Base-by-base conservation (phyloP, 2,113 vertebrate genomes). In the Rhinoptilus africanus region DNA sequence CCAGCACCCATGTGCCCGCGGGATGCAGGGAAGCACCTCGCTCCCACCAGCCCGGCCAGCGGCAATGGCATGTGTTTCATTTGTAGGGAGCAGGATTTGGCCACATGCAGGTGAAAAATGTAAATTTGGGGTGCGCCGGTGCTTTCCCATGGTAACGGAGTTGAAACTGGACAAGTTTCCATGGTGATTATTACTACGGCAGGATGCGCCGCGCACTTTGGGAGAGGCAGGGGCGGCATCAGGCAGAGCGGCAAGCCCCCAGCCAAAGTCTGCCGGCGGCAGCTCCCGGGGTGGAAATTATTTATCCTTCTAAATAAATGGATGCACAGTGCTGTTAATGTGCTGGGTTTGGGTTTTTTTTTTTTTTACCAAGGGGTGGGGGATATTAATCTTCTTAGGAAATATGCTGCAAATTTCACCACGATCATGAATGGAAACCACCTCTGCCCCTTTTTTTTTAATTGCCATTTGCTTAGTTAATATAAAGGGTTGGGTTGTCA, bases 141-240 rank as follows among this genome's bases (percentile, higher is more conserved):
- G 93, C 95, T 97, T 97, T 93, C 97, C 97, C 89, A 94, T 98
- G 95, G 96, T 95, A 97, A 98, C 96, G 0, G 89, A 93, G 95
- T 96, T 97, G 97, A 97, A 96, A 97, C 92, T n/a, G 97, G 97
- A 88, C 39, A 56, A 19, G 95, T 97, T 97, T 97, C 98, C 95
- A 97, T 97, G 96, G 98, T 90, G 96, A 98, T 92, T 60, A 88
- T 76, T 96, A 84, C 71, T 96, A 77, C 3, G 0, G 27, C 93
- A 95, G 96, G 93, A 96, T 97, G 94, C 26, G 9, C 72, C 32
- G 54, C 85, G 84, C 94, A 80, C 93, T 96, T 94, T 1, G 15
- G 95, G 93, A 97, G 96, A 74, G 78, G 91, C 89, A 76, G 0
- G 0, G 26, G 80, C 16, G 4, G 86, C 8, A 34, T 67, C 35